These are phyloP conservation scores for Cinclus mexicanus DNA, from an alignment of 2,113 vertebrate species.

Conservation along the genomic window DNA sequence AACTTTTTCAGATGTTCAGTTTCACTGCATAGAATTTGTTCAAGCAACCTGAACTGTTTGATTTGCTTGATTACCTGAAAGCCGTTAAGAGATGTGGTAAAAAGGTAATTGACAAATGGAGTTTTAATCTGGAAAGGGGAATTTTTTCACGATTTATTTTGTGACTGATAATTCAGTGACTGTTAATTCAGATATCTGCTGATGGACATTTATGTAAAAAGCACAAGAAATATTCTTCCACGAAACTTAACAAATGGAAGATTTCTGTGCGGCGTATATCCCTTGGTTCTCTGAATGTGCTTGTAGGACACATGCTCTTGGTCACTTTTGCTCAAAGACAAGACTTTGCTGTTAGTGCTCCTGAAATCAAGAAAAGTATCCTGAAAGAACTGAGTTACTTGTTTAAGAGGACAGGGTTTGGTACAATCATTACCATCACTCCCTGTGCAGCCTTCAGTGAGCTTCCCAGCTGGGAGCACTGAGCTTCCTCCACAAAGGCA, in stretches of 20 bases:
- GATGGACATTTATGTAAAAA: not conserved
- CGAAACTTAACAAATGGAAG: not conserved
- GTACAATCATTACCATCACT: fast-evolving
- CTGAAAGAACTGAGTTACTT: not conserved
- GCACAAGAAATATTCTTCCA: not conserved
- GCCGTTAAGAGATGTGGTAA: not conserved
- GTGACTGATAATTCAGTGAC: not conserved
- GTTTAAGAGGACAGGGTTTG: not conserved
- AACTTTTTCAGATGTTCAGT: not conserved
- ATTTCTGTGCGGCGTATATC: not conserved
- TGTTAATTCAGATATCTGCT: not conserved
- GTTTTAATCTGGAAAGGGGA: not conserved
- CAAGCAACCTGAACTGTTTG: not conserved
- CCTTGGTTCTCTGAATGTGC: not conserved
- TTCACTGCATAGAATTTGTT: not conserved
- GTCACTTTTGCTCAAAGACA: not conserved
- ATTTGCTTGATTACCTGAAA: not conserved
- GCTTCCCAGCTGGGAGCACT: not conserved
- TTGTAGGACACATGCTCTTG: not conserved
- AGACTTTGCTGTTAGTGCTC: not conserved
- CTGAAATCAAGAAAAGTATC: not conserved
- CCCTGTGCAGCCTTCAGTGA: not conserved
- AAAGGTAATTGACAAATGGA: not conserved
- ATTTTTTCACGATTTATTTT: not conserved
- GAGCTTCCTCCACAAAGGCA: not conserved